A percentile compares a stretch with the other conserved stretches of the same genome.
Conservation (phyloP, 2,113 vertebrate species). For the Syngnathus typhle region DNA sequence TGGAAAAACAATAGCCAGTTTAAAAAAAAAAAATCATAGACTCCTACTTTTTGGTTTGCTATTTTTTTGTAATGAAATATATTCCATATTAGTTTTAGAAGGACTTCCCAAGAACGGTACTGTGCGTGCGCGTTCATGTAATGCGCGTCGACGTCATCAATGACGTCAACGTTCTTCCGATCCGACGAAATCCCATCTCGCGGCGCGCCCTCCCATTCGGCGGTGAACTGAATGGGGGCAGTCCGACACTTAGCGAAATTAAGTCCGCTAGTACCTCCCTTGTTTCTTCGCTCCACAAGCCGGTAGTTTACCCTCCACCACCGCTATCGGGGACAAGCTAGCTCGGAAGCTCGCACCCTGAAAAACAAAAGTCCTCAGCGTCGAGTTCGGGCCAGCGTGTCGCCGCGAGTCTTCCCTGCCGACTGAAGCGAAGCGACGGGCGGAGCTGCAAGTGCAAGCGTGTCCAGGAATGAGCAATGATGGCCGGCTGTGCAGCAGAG, state of each 20-base stretch:
- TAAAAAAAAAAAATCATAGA: too few species aligned
- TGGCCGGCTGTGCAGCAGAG: slow-evolving; percentile 86
- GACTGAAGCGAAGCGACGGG: slow-evolving; percentile 35
- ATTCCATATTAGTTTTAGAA: not conserved
- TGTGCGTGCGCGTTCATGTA: slow-evolving; percentile 44
- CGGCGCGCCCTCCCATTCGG: slow-evolving; percentile 43
- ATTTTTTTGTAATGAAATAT: not conserved
- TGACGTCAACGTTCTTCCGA: slow-evolving; percentile 52
- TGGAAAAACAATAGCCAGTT: too few species aligned
- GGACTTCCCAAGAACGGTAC: not conserved
- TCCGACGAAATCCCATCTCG: slow-evolving; percentile 61
- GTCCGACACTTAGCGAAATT: slow-evolving; percentile 26
- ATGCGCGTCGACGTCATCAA: slow-evolving; percentile 2
- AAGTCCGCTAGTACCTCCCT: slow-evolving; percentile 8
- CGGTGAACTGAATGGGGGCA: slow-evolving; percentile 60
- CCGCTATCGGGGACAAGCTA: slow-evolving; percentile 28
- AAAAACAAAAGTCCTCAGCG: slow-evolving; percentile 8
- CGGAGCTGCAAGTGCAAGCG: slow-evolving; percentile 45
- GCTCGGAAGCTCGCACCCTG: slow-evolving; percentile 10
- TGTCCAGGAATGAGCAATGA: slow-evolving; percentile 86
- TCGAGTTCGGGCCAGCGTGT: not conserved
- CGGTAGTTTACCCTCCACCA: slow-evolving; percentile 17
- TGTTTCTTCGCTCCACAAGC: slow-evolving; percentile 3
- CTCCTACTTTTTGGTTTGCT: too few species aligned
- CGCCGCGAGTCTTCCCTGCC: not conserved